Percentiles rank a stretch among this genome's conserved stretches.
phyloP scores from a whole-genome alignment of 92 coral and sea anemone species.

The Ricordea florida region DNA sequence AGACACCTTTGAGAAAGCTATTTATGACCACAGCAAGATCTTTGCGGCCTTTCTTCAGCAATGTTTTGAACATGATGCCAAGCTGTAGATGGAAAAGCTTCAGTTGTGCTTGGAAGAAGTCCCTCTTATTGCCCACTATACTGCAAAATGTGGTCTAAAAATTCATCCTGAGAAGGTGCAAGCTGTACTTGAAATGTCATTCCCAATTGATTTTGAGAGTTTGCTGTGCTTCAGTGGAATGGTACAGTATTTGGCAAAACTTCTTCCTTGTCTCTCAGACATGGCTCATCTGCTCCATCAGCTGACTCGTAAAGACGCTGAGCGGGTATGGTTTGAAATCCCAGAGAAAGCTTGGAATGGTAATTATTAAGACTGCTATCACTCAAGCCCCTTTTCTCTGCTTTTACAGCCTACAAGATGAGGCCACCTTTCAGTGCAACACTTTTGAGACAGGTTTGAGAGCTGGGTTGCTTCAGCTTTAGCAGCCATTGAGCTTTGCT shows the following conservation, averaged over 20 bases:
- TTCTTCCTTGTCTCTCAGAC: background rate
- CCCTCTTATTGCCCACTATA: background rate
- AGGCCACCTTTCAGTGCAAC: background rate
- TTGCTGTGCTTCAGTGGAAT: background rate
- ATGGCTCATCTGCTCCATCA: background rate
- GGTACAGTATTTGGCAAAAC: conserved; percentile 1
- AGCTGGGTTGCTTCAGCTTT: background rate
- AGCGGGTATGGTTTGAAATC: background rate
- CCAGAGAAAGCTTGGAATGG: background rate
- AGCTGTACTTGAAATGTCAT: background rate
- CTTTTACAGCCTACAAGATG: background rate
- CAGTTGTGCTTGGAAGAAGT: background rate
- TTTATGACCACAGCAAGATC: background rate
- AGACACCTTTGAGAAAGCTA: background rate
- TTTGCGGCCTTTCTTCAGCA: background rate
- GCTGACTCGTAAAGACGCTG: background rate
- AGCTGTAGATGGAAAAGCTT: background rate
- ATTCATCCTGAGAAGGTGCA: background rate
- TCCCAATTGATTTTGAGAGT: background rate
- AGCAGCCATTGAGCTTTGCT: conserved; percentile 6
- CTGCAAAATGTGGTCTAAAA: background rate
- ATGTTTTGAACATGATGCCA: conserved; percentile 2
- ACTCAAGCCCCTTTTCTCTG: background rate
- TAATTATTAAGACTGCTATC: background rate
- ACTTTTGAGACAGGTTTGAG: background rate